A percentile compares a stretch with the other conserved stretches of the same genome.
phyloP scores from a whole-genome alignment of 2,888 invertebrate species.

The Drosophila pegasa region DNA sequence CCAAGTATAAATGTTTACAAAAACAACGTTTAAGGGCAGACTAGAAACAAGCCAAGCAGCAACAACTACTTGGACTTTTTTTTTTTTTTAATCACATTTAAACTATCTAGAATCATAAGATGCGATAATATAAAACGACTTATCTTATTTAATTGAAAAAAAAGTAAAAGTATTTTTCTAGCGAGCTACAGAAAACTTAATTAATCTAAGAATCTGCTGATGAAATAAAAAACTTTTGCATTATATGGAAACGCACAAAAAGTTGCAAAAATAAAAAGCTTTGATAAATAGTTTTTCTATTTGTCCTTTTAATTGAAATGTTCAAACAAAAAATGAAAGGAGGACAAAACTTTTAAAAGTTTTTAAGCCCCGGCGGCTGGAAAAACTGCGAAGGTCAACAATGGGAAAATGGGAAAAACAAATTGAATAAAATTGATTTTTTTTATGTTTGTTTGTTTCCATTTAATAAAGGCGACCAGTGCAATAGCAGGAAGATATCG shows the following conservation, averaged over 20 bases:
- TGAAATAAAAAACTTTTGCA: background rate
- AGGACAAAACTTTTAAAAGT: background rate
- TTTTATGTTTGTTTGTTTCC: background rate
- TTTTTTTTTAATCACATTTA: too few species aligned
- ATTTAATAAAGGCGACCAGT: background rate
- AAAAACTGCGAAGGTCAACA: constrained; percentile 1
- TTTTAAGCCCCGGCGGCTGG: background rate
- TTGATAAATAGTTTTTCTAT: background rate
- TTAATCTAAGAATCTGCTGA: background rate
- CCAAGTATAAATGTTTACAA: too few species aligned
- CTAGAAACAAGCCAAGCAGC: background rate
- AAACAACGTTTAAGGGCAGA: too few species aligned
- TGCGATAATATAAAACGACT: too few species aligned
- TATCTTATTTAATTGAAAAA: too few species aligned
- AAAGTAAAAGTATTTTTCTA: too few species aligned
- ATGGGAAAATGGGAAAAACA: background rate
- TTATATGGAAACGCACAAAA: too few species aligned
- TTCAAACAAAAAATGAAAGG: background rate
- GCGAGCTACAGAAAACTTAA: too few species aligned
- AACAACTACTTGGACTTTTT: too few species aligned
- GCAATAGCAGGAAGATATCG: too few species aligned
- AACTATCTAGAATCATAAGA: background rate
- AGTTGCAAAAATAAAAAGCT: too few species aligned
- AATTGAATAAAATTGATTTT: background rate
- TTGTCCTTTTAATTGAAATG: constrained; percentile 7